A percentile compares a stretch with the other conserved stretches of the same genome.
Evolutionary conservation across 1,140 invertebrate genomes (phyloP).

Genomic region (Globodera rostochiensis): DNA sequence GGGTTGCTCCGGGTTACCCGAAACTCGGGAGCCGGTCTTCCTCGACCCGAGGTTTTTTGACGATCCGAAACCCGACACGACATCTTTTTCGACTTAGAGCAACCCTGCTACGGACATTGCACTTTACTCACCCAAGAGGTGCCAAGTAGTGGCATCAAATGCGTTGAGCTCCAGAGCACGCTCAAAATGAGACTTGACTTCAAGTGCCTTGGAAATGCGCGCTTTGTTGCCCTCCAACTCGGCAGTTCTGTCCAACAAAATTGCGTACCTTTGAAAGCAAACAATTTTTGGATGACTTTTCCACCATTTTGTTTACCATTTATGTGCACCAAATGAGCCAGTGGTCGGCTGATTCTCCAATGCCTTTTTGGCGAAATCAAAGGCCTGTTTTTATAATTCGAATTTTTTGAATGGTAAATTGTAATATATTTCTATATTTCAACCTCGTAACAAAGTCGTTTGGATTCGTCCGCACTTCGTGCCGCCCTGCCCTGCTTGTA

Average conservation of each 20-base stretch:
- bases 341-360: slow-evolving; percentile 37
- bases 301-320: slow-evolving; percentile 43
- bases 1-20: too few species aligned
- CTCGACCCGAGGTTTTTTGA: too few species aligned
- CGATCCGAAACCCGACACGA: too few species aligned
- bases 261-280: slow-evolving; percentile 58
- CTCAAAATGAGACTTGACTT: slow-evolving; percentile 59
- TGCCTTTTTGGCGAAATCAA: slow-evolving; percentile 54
- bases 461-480: slow-evolving; percentile 50
- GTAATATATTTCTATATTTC: too few species aligned
- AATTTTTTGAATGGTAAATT: too few species aligned
- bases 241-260: slow-evolving; percentile 60
- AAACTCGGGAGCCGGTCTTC: too few species aligned
- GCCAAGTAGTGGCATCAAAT: slow-evolving; percentile 63
- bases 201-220: slow-evolving; percentile 47
- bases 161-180: slow-evolving; percentile 59
- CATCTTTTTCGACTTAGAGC: too few species aligned
- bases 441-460: slow-evolving; percentile 37
- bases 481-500: slow-evolving; percentile 59
- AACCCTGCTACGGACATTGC: too few species aligned
- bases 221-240: slow-evolving; percentile 61
- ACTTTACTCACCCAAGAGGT: slow-evolving; percentile 54
- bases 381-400: slow-evolving; percentile 42
- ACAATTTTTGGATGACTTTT: not conserved
- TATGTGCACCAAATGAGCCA: slow-evolving; percentile 62